Conservation (phyloP, 1,140 invertebrate genomes). For the Zaprionus lachaisei region DNA sequence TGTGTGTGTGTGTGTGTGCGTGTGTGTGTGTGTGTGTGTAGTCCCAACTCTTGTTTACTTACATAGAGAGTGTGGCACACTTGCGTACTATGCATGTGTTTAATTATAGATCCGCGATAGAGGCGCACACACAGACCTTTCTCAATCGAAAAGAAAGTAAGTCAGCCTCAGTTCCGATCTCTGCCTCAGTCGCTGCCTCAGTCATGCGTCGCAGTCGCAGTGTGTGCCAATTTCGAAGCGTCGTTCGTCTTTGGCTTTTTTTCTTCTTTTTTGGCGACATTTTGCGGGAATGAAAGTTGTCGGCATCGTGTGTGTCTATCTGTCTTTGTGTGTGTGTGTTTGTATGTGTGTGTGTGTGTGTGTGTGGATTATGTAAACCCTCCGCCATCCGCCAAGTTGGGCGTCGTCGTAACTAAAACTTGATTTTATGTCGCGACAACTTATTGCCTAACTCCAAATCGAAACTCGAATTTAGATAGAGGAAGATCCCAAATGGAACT, state of each 20-base stretch:
- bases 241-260: not conserved
- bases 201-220: not conserved
- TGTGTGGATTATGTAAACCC: slow-evolving; percentile 17
- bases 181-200: not conserved
- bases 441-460: not conserved
- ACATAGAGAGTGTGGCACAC: slow-evolving; percentile 1
- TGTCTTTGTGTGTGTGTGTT: too few relatives aligned
- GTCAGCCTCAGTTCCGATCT: slow-evolving; percentile 28
- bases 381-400: slow-evolving; percentile 11
- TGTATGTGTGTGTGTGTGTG: too few relatives aligned
- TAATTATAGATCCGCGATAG: slow-evolving; percentile 28
- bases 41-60: slow-evolving; percentile 16
- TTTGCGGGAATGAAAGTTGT: slow-evolving; percentile 58
- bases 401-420: slow-evolving; percentile 8
- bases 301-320: not conserved
- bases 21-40: slow-evolving; percentile 8
- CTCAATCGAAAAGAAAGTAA: slow-evolving; percentile 76
- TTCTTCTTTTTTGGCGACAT: slow-evolving; percentile 16
- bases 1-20: not conserved
- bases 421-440: slow-evolving; percentile 2
- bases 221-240: slow-evolving; percentile 7
- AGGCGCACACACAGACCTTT: slow-evolving; percentile 59
- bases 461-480: too few relatives aligned
- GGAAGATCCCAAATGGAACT: not conserved
- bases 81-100: not conserved